phyloP scores from a whole-genome alignment of 1,140 invertebrate genomes.

The Cherax quadricarinatus region DNA sequence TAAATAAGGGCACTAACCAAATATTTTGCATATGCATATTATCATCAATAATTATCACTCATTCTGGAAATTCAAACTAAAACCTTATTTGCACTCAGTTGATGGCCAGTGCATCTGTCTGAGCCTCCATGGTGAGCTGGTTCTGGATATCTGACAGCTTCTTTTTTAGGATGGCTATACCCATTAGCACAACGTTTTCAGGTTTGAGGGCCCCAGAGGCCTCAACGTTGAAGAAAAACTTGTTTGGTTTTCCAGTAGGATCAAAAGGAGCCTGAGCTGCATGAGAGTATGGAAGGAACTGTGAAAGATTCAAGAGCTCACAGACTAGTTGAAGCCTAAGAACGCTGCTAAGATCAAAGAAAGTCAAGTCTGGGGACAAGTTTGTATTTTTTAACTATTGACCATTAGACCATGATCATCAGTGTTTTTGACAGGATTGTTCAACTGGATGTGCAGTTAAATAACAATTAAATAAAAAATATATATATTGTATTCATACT shows the following conservation, averaged over 20 bases:
- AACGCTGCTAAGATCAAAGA: too few species aligned
- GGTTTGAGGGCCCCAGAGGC: constrained; percentile 95
- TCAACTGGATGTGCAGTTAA: too few species aligned
- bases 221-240: constrained; percentile 98
- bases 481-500: too few species aligned
- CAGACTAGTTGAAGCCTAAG: too few species aligned
- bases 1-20: neutral
- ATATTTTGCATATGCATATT: neutral
- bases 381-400: too few species aligned
- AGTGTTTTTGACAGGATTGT: too few species aligned
- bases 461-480: too few species aligned
- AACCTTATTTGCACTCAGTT: constrained; percentile 54
- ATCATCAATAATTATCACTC: neutral
- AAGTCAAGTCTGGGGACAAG: too few species aligned
- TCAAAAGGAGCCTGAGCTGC: constrained; percentile 72
- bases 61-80: neutral
- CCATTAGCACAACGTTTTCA: constrained; percentile 98
- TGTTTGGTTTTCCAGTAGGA: constrained; percentile 82
- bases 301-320: neutral
- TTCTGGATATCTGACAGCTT: constrained; percentile 97
- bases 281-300: neutral
- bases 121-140: constrained; percentile 83
- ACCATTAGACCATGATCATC: too few species aligned
- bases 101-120: constrained; percentile 71
- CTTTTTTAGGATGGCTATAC: constrained; percentile 94